A percentile compares a stretch with the other conserved stretches of the same genome.
These are phyloP conservation scores for Fratercula arctica DNA, from an alignment of 2,797 vertebrate species.

Conservation along the genomic window DNA sequence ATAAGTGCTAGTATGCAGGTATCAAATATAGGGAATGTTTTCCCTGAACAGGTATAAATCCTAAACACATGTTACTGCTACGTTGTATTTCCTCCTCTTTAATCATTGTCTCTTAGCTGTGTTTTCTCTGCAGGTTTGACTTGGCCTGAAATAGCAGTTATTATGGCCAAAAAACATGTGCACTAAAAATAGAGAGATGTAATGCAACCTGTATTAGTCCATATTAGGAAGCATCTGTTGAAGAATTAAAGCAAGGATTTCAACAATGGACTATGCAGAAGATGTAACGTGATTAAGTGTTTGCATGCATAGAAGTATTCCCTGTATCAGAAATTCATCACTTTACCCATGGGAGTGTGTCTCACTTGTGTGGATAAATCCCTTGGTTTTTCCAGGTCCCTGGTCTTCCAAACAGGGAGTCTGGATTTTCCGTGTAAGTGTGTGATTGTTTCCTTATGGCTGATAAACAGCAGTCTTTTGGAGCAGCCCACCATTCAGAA, in stretches of 20 bases:
- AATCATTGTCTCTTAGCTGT: slow-evolving; percentile 50
- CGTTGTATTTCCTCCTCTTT: slow-evolving; percentile 19
- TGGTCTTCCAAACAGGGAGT: not conserved
- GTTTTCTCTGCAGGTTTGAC: slow-evolving; percentile 62
- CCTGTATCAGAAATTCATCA: not conserved
- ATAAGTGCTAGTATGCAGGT: not conserved
- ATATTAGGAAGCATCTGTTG: slow-evolving; percentile 71
- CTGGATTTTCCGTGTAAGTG: not conserved
- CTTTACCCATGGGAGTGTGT: not conserved
- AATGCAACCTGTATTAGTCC: slow-evolving; percentile 65
- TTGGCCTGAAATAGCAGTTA: slow-evolving; percentile 53
- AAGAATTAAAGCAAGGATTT: slow-evolving; percentile 55
- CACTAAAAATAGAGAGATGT: slow-evolving; percentile 70
- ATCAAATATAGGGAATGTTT: not conserved
- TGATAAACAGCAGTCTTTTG: not conserved
- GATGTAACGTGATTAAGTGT: slow-evolving; percentile 39
- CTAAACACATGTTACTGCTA: slow-evolving; percentile 18
- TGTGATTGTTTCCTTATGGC: slow-evolving; percentile 51
- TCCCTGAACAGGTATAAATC: slow-evolving; percentile 47
- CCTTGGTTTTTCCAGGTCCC: slow-evolving; percentile 12
- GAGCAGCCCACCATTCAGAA: not conserved
- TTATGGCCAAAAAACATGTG: slow-evolving; percentile 63
- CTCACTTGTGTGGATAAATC: slow-evolving; percentile 33
- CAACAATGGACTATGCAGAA: slow-evolving; percentile 1
- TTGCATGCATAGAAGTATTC: slow-evolving; percentile 29